These are phyloP conservation scores for Leucosticte australis DNA, from an alignment of 2,113 vertebrate species.

Conservation along the genomic window DNA sequence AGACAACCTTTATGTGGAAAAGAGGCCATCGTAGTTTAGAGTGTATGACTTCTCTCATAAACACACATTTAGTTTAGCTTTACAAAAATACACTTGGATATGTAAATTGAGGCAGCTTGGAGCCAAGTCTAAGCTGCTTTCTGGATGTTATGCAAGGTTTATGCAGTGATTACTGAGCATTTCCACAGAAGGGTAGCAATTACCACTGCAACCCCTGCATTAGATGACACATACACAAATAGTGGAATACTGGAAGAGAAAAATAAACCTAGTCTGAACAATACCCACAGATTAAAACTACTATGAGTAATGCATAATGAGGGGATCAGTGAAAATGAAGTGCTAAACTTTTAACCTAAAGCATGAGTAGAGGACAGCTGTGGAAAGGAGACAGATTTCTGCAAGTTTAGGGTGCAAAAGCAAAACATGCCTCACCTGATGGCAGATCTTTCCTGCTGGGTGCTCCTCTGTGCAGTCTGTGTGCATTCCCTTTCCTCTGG, in stretches of 20 bases:
- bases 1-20: background rate
- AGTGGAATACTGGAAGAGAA: background rate
- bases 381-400: background rate
- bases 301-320: background rate
- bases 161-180: background rate
- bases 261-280: slow-evolving; percentile 8
- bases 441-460: background rate
- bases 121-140: background rate
- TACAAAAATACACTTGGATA: background rate
- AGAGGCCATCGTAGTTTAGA: background rate
- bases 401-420: background rate
- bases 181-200: background rate
- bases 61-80: background rate
- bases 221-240: background rate
- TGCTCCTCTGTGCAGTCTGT: background rate
- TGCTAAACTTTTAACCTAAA: background rate
- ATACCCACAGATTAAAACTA: background rate
- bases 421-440: background rate
- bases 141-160: background rate
- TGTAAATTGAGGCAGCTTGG: background rate
- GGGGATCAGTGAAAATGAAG: background rate
- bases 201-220: background rate
- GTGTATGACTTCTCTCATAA: background rate
- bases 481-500: background rate
- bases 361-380: background rate